A percentile compares a stretch with the other conserved stretches of the same genome.
phyloP scores from a whole-genome alignment of 2,797 vertebrate species.

The Oceanodroma leucorhoa region DNA sequence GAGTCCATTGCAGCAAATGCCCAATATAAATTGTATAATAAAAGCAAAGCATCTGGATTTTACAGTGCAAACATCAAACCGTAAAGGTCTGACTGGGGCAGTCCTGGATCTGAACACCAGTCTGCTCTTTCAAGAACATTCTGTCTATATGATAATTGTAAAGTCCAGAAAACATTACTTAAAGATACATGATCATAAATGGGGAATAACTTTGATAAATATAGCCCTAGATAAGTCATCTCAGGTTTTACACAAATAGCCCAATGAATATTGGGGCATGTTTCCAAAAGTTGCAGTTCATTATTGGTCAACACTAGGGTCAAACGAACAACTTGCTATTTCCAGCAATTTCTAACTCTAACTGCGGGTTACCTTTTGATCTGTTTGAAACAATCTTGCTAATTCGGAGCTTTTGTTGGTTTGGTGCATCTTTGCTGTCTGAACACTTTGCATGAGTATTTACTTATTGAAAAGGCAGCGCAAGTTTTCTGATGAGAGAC shows the following conservation, averaged over 20 bases:
- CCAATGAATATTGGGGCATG: not conserved
- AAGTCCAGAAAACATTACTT: not conserved
- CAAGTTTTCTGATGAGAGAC: not conserved
- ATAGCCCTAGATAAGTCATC: not conserved
- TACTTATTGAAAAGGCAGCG: not conserved
- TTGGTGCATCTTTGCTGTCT: not conserved
- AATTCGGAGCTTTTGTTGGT: not conserved
- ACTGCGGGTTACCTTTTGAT: not conserved
- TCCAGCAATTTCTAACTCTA: not conserved
- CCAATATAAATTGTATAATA: conserved; percentile 27
- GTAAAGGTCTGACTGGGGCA: not conserved
- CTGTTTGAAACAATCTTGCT: not conserved
- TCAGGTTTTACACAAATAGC: not conserved
- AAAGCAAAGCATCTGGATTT: conserved; percentile 37
- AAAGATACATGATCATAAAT: not conserved
- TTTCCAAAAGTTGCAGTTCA: conserved; percentile 2
- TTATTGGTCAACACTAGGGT: not conserved
- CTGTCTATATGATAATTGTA: not conserved
- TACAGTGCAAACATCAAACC: not conserved
- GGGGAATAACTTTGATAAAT: not conserved
- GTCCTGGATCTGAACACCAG: not conserved
- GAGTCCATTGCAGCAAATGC: not conserved
- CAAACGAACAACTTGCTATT: not conserved
- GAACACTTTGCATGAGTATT: not conserved
- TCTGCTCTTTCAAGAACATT: not conserved